phyloP scores from a whole-genome alignment of 2,113 vertebrate species.

The Poeciliopsis retropinna region DNA sequence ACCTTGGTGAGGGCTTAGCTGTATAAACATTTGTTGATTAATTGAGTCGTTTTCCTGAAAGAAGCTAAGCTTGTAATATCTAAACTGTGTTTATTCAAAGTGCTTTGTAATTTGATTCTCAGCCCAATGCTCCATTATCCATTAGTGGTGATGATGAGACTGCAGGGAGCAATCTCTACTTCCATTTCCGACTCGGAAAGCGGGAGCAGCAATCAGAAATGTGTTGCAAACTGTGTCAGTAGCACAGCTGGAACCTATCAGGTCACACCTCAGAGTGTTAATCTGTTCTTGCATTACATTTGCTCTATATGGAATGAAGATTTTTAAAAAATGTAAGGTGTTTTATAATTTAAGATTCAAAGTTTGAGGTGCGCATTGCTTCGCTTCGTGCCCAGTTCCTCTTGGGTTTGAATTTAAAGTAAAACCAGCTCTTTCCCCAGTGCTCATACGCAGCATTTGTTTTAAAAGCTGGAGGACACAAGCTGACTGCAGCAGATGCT shows the following conservation, averaged over 20 bases:
- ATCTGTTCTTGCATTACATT: neutral
- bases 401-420: conserved; percentile 2
- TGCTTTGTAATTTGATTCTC: neutral
- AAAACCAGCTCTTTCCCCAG: neutral
- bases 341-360: neutral
- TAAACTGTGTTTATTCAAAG: neutral
- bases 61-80: neutral
- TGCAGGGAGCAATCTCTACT: neutral
- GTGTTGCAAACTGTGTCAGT: conserved; percentile 15
- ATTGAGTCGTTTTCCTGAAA: neutral
- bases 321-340: neutral
- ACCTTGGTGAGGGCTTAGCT: neutral
- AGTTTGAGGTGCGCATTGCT: neutral
- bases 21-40: neutral
- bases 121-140: neutral
- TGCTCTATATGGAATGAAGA: neutral
- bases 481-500: neutral
- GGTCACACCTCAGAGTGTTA: neutral
- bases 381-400: conserved; percentile 16
- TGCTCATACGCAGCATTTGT: conserved; percentile 1
- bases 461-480: conserved; percentile 7
- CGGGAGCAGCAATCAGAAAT: conserved; percentile 7
- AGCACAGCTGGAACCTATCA: conserved; percentile 11
- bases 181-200: conserved; percentile 4
- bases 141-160: neutral